A percentile compares a stretch with the other conserved stretches of the same genome.
Evolutionary conservation across 2,888 invertebrate genomes (phyloP).

Genomic region (Bruchidius siliquastri): DNA sequence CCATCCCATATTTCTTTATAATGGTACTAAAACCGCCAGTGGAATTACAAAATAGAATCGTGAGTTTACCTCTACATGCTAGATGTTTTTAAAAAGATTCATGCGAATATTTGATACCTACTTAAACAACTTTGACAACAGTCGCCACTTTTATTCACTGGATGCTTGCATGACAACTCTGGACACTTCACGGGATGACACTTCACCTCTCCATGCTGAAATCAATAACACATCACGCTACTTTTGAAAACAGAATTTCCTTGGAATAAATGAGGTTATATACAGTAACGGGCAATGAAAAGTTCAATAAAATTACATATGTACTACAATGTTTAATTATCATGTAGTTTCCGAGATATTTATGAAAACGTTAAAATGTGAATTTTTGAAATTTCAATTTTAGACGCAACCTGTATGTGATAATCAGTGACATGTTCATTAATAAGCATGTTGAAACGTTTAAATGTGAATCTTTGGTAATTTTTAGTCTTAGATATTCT

Average conservation of each 20-base stretch:
- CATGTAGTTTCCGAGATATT: too few relatives aligned
- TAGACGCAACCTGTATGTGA: too few relatives aligned
- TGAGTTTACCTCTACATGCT: neutral
- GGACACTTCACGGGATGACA: slow-evolving; percentile 81
- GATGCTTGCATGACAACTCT: slow-evolving; percentile 72
- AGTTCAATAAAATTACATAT: too few relatives aligned
- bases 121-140: slow-evolving; percentile 85
- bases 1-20: neutral
- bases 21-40: neutral
- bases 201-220: slow-evolving; percentile 77
- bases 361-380: too few relatives aligned
- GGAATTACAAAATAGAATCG: neutral
- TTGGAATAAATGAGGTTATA: too few relatives aligned
- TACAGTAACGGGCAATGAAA: too few relatives aligned
- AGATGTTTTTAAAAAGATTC: neutral
- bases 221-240: slow-evolving; percentile 16
- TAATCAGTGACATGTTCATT: too few relatives aligned
- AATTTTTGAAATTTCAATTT: too few relatives aligned
- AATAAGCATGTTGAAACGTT: too few relatives aligned
- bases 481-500: too few relatives aligned
- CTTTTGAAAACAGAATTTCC: neutral
- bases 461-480: too few relatives aligned
- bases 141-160: slow-evolving; percentile 70
- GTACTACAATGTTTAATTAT: too few relatives aligned
- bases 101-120: slow-evolving; percentile 50